A percentile compares a stretch with the other conserved stretches of the same genome.
phyloP scores from a whole-genome alignment of 2,797 vertebrate species.

The Enteromius treurensis region DNA sequence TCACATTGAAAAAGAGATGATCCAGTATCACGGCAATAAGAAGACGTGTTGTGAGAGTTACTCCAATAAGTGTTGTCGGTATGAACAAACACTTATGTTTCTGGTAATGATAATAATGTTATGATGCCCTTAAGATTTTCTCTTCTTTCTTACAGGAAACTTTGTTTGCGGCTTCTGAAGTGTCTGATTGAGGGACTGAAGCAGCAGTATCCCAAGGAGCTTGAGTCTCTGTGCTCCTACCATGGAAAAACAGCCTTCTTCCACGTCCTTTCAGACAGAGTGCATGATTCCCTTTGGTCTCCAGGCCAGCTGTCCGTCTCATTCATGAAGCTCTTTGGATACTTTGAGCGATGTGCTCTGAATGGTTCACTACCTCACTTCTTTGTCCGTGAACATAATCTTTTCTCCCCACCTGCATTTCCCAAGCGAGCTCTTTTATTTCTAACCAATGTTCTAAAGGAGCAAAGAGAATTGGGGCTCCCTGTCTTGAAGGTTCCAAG shows the following conservation, averaged over 20 bases:
- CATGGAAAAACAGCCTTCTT: slow-evolving; percentile 75
- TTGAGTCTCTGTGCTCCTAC: slow-evolving; percentile 70
- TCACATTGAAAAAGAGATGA: slow-evolving; percentile 77
- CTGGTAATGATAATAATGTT: neutral
- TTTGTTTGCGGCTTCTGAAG: slow-evolving; percentile 71
- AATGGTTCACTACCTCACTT: slow-evolving; percentile 67
- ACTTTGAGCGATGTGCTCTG: slow-evolving; percentile 58
- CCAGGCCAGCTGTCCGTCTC: slow-evolving; percentile 60
- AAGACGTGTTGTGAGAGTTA: slow-evolving; percentile 79
- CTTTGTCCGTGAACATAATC: slow-evolving; percentile 67
- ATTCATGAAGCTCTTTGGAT: slow-evolving; percentile 67
- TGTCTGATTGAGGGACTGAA: slow-evolving; percentile 71
- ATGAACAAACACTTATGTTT: neutral
- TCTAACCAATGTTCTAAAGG: slow-evolving; percentile 60
- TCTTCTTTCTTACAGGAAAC: slow-evolving; percentile 61
- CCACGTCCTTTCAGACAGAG: slow-evolving; percentile 64
- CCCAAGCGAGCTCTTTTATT: slow-evolving; percentile 60
- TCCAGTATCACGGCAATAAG: slow-evolving; percentile 77
- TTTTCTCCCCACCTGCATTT: slow-evolving; percentile 64
- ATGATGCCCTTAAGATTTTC: neutral
- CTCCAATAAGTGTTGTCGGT: slow-evolving; percentile 79
- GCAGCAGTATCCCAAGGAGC: slow-evolving; percentile 63
- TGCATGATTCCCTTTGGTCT: slow-evolving; percentile 65
- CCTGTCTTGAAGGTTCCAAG: slow-evolving; percentile 63
- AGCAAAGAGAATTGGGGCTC: slow-evolving; percentile 66